A percentile compares a stretch with the other conserved stretches of the same genome.
These are phyloP conservation scores for Pteronura brasiliensis DNA, from an alignment of 2,113 vertebrate genomes.

Conservation along the genomic window DNA sequence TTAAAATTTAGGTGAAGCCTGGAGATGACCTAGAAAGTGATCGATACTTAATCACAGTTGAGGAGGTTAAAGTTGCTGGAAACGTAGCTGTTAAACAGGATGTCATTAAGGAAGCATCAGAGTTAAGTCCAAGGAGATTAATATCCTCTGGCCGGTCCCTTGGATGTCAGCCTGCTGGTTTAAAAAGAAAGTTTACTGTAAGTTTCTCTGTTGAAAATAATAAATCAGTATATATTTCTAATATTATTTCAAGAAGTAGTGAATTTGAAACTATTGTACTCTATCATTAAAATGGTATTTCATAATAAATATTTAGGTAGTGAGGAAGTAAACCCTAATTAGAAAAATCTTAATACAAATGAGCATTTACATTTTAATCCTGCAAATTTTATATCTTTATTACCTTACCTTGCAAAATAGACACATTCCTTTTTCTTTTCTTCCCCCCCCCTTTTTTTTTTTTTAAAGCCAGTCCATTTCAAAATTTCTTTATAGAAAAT, in stretches of 20 bases:
- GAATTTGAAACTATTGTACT: neutral
- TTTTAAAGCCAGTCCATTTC: neutral
- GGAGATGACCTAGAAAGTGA: constrained; percentile 87
- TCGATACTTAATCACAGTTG: constrained; percentile 83
- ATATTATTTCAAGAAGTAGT: neutral
- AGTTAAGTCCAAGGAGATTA: neutral
- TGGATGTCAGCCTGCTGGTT: constrained; percentile 75
- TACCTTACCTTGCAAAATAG: neutral
- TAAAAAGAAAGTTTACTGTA: constrained; percentile 85
- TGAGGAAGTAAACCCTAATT: neutral
- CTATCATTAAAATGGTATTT: neutral
- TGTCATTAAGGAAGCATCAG: neutral
- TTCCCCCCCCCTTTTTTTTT: neutral
- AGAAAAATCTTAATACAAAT: constrained; percentile 16
- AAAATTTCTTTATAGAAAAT: neutral
- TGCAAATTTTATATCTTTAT: neutral
- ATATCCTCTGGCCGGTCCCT: constrained; percentile 10
- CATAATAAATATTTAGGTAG: neutral
- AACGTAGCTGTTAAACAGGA: neutral
- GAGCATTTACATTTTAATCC: constrained; percentile 25
- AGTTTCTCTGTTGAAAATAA: constrained; percentile 53
- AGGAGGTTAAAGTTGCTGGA: constrained; percentile 71
- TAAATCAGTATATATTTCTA: neutral
- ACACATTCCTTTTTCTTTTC: neutral
- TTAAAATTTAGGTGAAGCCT: constrained; percentile 78